Base-by-base conservation (phyloP, 64 coral and sea anemone species). In the Cladopsammia gracilis region DNA sequence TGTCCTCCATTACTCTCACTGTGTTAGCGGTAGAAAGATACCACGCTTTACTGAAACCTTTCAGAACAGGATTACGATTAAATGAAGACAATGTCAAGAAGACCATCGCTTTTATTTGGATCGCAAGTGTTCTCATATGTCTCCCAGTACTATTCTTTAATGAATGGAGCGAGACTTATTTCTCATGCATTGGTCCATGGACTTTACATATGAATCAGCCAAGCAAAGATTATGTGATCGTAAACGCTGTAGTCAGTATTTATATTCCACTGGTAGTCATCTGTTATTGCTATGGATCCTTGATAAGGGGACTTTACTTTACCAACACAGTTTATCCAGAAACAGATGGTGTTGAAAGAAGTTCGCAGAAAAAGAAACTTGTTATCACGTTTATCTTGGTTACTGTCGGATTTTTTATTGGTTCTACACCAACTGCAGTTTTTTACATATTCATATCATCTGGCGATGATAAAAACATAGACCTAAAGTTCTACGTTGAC, bases 261-360 rank as follows among this genome's bases (percentile, higher is more conserved):
- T 88, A 70, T 76, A 64, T 57, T 11, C 52, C 52, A 54, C 52
- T 54, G 11, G 52, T 11, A 54, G 52, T 54, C 52, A 11, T 54
- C 52, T 54, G 52, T 11, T 54, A 54, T 11, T 54, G 52, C 52
- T 54, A 54, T 54, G 52, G 52, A 6, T 54, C 49, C 16, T 58
- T 88, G 15, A 88, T 88, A 8, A 75, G 73, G 69, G 86, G 86
- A 18, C 56, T 88, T 68, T 88, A 88, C 52, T 88, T 88, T 25
- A 88, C 53, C 44, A 88, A 88, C n/a, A 88, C 86, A 6, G 52
- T 54, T 8, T 54, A 3, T 54, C 52, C 1, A 11, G 11, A 54
- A 54, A 54, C 52, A 54, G 52, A 54, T 54, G 52, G 11, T n/a
- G n/a, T n/a, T 0, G 52, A 54, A 6, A 54, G 52, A 54, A 1